Evolutionary conservation across 2,113 vertebrate genomes (phyloP).

Genomic region (Pontoporia blainvillei): DNA sequence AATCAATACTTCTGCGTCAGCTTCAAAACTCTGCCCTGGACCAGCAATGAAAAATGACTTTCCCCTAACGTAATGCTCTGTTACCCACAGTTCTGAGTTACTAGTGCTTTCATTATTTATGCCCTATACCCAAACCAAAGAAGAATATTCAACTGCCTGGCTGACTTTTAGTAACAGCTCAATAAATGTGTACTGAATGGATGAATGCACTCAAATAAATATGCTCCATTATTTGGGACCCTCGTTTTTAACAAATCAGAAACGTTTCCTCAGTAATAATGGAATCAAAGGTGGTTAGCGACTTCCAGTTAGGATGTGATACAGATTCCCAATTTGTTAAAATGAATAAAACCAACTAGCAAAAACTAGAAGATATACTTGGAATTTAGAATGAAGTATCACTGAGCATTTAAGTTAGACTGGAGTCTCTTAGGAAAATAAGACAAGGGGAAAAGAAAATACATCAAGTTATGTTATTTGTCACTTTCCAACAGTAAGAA

Average conservation of each 20-base stretch:
- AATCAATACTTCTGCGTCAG: constrained; percentile 1
- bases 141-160: background rate
- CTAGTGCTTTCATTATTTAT: background rate
- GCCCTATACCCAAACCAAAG: background rate
- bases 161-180: background rate
- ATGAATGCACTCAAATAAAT: background rate
- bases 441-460: background rate
- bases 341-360: background rate
- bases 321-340: background rate
- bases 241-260: constrained; percentile 13
- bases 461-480: background rate
- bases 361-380: background rate
- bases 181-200: background rate
- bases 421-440: background rate
- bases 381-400: background rate
- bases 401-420: background rate
- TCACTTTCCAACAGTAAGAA: background rate
- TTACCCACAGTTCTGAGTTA: background rate
- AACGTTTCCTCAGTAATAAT: background rate
- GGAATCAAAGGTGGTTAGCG: background rate
- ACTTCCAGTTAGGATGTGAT: background rate
- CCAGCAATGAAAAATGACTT: background rate
- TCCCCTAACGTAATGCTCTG: background rate
- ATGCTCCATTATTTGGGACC: background rate
- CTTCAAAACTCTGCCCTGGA: background rate